Percentiles rank a stretch among this genome's conserved stretches.
These are phyloP conservation scores for Nowickia ferox DNA, from an alignment of 2,888 invertebrate genomes.

Conservation along the genomic window DNA sequence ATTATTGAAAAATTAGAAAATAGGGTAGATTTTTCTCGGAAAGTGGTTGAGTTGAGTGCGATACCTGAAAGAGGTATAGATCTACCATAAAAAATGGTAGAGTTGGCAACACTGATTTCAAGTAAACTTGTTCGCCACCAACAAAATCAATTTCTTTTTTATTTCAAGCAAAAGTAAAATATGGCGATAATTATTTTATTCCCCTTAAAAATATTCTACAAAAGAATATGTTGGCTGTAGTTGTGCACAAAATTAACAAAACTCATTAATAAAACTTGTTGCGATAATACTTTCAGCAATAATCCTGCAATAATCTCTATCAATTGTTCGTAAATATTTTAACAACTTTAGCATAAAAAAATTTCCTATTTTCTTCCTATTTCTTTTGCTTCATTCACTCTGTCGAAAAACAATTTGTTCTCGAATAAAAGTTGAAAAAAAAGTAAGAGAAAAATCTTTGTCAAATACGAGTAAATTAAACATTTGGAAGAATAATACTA, in stretches of 20 bases:
- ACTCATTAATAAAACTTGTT: conserved; percentile 31
- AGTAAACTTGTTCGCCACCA: no score
- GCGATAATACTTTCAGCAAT: conserved; percentile 3
- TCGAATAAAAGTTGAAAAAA: not conserved
- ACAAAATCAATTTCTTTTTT: no score
- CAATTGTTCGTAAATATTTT: conserved; percentile 6
- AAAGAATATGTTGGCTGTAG: not conserved
- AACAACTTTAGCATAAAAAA: not conserved
- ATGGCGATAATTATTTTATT: no score
- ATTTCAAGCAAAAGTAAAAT: no score
- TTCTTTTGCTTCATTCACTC: not conserved
- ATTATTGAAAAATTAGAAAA: no score
- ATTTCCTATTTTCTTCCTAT: not conserved
- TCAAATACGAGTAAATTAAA: conserved; percentile 56
- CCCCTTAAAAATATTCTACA: no score
- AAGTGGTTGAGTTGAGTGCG: no score
- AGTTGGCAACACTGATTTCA: no score
- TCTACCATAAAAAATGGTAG: no score
- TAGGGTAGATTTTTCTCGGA: no score
- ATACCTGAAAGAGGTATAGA: no score
- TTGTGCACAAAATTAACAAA: not conserved
- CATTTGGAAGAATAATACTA: not conserved
- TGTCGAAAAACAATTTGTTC: not conserved
- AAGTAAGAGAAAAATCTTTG: not conserved
- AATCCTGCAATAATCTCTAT: conserved; percentile 21